phyloP scores from a whole-genome alignment of 2,113 vertebrate species.

The Caloenas nicobarica region DNA sequence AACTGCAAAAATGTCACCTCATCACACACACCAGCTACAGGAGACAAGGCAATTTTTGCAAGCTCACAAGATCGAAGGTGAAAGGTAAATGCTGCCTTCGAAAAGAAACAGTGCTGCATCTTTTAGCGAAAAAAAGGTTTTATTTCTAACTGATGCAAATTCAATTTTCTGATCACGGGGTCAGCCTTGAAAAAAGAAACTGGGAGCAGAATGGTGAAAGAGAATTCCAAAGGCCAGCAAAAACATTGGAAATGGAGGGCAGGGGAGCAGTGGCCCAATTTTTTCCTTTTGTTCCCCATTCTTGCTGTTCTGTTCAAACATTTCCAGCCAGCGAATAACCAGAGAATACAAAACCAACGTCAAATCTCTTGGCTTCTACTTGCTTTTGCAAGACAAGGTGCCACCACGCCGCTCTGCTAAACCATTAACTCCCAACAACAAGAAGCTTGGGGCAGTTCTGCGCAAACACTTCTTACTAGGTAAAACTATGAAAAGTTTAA shows the following conservation, averaged over 20 bases:
- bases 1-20: neutral
- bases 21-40: neutral
- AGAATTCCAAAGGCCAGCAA: neutral
- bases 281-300: neutral
- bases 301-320: neutral
- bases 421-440: neutral
- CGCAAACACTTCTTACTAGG: neutral
- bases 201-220: neutral
- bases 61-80: neutral
- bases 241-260: neutral
- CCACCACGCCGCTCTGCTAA: accelerated
- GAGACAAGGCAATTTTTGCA: neutral
- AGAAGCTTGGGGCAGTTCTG: neutral
- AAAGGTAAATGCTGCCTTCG: neutral
- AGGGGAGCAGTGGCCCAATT: neutral
- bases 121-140: neutral
- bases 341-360: neutral
- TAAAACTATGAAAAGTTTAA: no score
- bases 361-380: neutral
- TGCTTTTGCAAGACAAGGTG: neutral
- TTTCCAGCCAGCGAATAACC: neutral
- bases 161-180: neutral
- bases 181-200: neutral
- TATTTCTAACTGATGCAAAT: neutral
- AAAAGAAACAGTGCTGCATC: neutral